Evolutionary conservation across 2,888 invertebrate species (phyloP), one percentile per base, ranked within the genome.

Genomic region (Embidobia sp.): DNA sequence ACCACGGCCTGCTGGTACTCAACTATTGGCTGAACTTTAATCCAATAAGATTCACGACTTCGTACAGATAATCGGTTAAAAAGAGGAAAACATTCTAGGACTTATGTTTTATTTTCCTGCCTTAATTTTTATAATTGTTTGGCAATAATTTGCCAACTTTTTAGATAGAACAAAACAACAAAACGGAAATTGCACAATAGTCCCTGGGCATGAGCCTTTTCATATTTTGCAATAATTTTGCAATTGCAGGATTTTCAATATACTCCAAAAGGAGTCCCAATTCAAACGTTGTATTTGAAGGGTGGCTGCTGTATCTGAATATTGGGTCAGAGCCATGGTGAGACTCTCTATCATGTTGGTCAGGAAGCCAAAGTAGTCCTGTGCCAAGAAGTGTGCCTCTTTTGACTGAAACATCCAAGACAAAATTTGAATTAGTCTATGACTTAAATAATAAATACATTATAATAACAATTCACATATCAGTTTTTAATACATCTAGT

Each of bases 291-390:
- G 51, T 55, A 18, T 61, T 31, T 37, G 16, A 46, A 74, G 31
- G 59, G 53, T 29, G 31, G 51, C 51, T 59, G 37, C 59, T 74
- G 66, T 51, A 37, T 51, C 10, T 59, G 26, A 37, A 49, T 42
- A 22, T 63, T 48, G 61, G 46, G 59, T 37, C 44, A 77, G 66
- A 75, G 80, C 73, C 80, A 78, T 69, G 81, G 81, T 79, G 81
- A 81, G 77, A 83, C 80, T 83, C 82, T 77, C 74, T 79, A 67
- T 80, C 81, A 79, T 63, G 77, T 55, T 79, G 84, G 88, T 89
- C 89, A 89, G 74, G 89, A 89, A 35, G 88, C 86, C 44, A 89
- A 77, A 2, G 88, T 88, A 6, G 89, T 87, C 78, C 87, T 84
- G 81, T 89, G 88, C 88, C 89, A 89, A 61, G 88, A 86, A 13